phyloP scores from a whole-genome alignment of 2,113 vertebrate species.

The Tupaia tana region DNA sequence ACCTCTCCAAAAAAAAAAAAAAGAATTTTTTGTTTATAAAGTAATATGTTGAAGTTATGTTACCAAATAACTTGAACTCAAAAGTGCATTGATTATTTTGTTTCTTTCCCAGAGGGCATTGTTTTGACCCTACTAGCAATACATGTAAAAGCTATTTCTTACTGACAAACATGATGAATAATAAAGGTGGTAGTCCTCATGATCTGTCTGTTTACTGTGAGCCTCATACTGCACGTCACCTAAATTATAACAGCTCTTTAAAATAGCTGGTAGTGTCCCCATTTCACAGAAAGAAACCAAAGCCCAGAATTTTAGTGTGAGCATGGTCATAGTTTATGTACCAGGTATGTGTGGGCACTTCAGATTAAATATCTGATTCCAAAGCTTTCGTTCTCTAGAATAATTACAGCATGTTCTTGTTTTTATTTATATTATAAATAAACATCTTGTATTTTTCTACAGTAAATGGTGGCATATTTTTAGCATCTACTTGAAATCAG shows the following conservation, averaged over 20 bases:
- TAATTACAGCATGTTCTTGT: conserved; percentile 18
- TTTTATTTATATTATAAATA: conserved; percentile 16
- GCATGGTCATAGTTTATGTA: background rate
- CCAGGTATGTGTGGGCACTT: background rate
- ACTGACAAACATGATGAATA: conserved; percentile 28
- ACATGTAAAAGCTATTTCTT: conserved; percentile 49
- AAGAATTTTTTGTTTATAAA: conserved; percentile 41
- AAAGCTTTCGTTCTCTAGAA: conserved; percentile 49
- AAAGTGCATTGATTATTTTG: conserved; percentile 35
- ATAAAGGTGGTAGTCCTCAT: conserved; percentile 28
- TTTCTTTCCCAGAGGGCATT: conserved; percentile 39
- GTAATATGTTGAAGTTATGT: conserved; percentile 35
- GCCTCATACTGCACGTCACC: conserved; percentile 27
- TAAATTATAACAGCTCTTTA: conserved; percentile 40
- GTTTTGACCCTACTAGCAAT: conserved; percentile 33
- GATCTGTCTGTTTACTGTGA: conserved; percentile 6
- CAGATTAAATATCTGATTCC: conserved; percentile 42
- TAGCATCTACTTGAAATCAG: background rate
- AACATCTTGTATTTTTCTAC: background rate
- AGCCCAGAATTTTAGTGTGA: conserved; percentile 34
- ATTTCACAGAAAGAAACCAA: conserved; percentile 62
- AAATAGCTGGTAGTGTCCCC: background rate
- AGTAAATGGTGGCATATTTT: conserved; percentile 14
- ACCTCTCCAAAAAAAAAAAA: too few species aligned
- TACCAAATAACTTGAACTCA: conserved; percentile 55